Percentiles rank a stretch among this genome's conserved stretches.
phyloP scores from a whole-genome alignment of 2,797 vertebrate species.

The Scarus forsteni region DNA sequence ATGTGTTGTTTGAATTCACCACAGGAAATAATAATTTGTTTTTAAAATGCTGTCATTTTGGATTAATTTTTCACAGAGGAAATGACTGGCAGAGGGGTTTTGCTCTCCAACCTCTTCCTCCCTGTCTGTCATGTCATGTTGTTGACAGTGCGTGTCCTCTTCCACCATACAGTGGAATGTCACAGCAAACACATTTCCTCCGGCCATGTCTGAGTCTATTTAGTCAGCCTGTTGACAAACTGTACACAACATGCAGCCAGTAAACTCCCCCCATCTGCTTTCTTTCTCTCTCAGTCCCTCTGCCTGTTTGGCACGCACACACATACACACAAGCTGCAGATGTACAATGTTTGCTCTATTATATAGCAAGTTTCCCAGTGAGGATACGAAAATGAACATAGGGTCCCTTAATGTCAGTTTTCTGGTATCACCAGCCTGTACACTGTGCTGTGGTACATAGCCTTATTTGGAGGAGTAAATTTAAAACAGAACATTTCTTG shows the following conservation, averaged over 20 bases:
- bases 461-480: conserved; percentile 65
- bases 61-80: conserved; percentile 27
- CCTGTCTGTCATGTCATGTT: conserved; percentile 56
- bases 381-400: conserved; percentile 39
- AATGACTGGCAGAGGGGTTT: conserved; percentile 29
- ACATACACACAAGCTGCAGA: conserved; percentile 59
- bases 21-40: background rate
- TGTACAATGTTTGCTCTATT: conserved; percentile 61
- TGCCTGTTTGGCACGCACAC: conserved; percentile 45
- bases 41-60: conserved; percentile 18
- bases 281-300: conserved; percentile 51
- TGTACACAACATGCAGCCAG: conserved; percentile 76
- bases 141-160: conserved; percentile 64
- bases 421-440: conserved; percentile 31
- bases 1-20: no score
- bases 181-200: conserved; percentile 79
- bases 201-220: conserved; percentile 78
- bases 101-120: conserved; percentile 24
- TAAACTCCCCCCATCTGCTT: conserved; percentile 78
- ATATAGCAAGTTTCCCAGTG: conserved; percentile 42
- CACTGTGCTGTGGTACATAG: conserved; percentile 30
- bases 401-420: conserved; percentile 34
- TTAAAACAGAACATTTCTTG: conserved; percentile 47
- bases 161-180: conserved; percentile 77
- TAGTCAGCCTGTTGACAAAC: conserved; percentile 81